Percentiles rank a stretch among this genome's conserved stretches.
These are phyloP conservation scores for Anser cygnoides DNA, from an alignment of 2,113 vertebrate genomes.

Conservation along the genomic window DNA sequence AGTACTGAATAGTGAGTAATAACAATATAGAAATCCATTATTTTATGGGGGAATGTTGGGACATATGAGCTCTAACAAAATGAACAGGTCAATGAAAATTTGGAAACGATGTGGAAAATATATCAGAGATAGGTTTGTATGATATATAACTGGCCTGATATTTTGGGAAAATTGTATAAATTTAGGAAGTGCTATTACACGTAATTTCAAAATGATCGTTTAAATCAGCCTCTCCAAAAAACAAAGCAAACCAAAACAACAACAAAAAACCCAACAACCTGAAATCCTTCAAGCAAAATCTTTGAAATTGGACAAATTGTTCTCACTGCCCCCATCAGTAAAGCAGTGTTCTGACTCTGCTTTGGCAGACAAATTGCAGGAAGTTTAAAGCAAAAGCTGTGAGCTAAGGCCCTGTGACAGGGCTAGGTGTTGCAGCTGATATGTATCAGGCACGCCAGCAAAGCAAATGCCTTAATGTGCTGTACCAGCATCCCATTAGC, in stretches of 20 bases:
- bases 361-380: slow-evolving; percentile 43
- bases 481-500: not conserved
- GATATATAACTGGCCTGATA: not conserved
- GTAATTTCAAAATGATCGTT: not conserved
- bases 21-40: not conserved
- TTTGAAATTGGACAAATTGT: slow-evolving; percentile 20
- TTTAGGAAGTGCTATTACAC: not conserved
- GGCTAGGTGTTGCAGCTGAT: slow-evolving; percentile 25
- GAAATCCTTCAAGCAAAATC: not conserved
- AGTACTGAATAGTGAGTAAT: not conserved
- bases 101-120: not conserved
- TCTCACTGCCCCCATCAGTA: not conserved
- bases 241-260: not conserved
- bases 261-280: not conserved
- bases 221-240: not conserved
- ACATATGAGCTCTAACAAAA: not conserved
- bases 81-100: not conserved
- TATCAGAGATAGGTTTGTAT: not conserved
- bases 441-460: not conserved
- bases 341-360: slow-evolving; percentile 1
- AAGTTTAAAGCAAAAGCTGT: slow-evolving; percentile 21
- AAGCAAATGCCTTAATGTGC: not conserved
- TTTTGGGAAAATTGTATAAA: not conserved
- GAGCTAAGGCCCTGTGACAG: not conserved
- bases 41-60: not conserved